Percentiles rank a stretch among this genome's conserved stretches.
Evolutionary conservation across 64 coral and sea anemone species (phyloP).

Genomic region (Pocillopora damicornis): DNA sequence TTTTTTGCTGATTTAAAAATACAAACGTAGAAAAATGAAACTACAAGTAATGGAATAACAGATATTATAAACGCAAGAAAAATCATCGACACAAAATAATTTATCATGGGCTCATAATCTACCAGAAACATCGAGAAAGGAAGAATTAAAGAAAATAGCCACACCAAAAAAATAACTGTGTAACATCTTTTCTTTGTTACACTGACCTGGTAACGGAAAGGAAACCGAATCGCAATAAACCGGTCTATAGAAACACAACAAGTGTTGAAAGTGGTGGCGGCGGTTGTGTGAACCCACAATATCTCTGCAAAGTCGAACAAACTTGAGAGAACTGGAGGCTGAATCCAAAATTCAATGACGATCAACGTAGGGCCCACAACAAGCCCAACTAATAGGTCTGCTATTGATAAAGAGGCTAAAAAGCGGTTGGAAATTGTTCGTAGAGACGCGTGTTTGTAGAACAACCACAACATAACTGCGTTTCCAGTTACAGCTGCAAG

Average conservation of each 20-base stretch:
- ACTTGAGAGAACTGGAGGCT: background rate
- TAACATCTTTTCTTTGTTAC: background rate
- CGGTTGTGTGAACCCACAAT: background rate
- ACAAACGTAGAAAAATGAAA: background rate
- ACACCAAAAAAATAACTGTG: background rate
- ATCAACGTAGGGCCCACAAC: background rate
- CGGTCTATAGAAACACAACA: slow-evolving; percentile 13
- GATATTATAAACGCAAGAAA: background rate
- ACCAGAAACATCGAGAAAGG: background rate
- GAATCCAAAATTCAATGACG: background rate
- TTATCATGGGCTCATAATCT: background rate
- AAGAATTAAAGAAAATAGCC: background rate
- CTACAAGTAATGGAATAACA: background rate
- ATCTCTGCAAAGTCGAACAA: background rate
- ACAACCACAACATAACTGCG: slow-evolving; percentile 1
- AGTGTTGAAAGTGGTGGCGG: slow-evolving; percentile 6
- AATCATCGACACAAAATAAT: background rate
- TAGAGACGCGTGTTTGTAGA: slow-evolving; percentile 6
- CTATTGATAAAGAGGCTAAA: background rate
- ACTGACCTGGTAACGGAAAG: slow-evolving; percentile 7
- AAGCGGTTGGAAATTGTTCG: slow-evolving; percentile 9
- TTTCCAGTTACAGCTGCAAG: slow-evolving; percentile 15
- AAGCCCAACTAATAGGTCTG: slow-evolving; percentile 14
- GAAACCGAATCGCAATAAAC: slow-evolving; percentile 11
- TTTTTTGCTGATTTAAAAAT: slow-evolving; percentile 8